Evolutionary conservation across 2,113 vertebrate genomes (phyloP), one percentile per base, ranked within the genome.

Genomic region (Gila orcuttii): DNA sequence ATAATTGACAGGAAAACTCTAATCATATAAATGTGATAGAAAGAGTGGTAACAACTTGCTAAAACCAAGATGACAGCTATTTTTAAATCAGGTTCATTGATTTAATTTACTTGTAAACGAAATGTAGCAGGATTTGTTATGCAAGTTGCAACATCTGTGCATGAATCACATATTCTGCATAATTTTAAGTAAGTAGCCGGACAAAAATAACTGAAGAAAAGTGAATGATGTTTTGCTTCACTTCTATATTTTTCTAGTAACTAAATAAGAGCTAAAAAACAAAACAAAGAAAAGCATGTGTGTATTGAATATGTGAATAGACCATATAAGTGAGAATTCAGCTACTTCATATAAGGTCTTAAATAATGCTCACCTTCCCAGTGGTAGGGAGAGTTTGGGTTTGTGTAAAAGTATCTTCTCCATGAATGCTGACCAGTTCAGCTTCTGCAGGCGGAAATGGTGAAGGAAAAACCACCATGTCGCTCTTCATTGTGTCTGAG

Each of bases 401-500:
- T 7, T 8, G 50, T 12, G 50, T 86, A 76, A 84, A 89, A 79
- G 80, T 89, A 36, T 87, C 84, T 84, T 82, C 86, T 81, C 60
- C 86, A 23, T 84, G 66, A 84, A 86, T 84, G 80, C 86, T 89
- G 80, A 86, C 83, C n/a, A 89, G 81, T 17, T 87, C 86, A 21
- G 78, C 82, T 19, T 88, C 86, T 25, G 69, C 76, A 57, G 89
- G 64, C 0, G 76, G 77, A 86, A 89, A 90, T 33, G 84, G 78
- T 5, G 89, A 84, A 9, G 87, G 87, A 28, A 89, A 89, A 86
- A 90, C 87, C 47, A 90, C 86, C n/a, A 88, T 81, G 28, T 88
- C 87, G 39, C 85, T 89, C 82, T 89, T 89, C 45, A 90, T 77
- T 66, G 90, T 91, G 87, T 89, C 89, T 74, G 83, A 91, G 23